Percentiles rank a stretch among this genome's conserved stretches.
Conservation (phyloP, 2,797 vertebrate genomes). For the Danionella dracula region DNA sequence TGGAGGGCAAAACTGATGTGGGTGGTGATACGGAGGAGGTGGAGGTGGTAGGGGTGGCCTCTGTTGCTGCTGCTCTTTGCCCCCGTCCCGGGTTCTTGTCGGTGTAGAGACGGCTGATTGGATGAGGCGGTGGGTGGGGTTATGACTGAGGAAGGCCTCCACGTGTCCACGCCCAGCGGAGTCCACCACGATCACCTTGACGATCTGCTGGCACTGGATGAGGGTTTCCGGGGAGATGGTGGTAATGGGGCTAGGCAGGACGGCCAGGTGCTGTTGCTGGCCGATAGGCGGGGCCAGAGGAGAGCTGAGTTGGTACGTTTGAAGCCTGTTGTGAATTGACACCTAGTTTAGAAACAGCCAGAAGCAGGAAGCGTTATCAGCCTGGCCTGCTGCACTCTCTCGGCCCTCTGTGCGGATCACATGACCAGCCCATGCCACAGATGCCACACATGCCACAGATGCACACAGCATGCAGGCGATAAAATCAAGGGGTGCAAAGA, state of each 20-base stretch:
- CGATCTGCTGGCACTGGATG: constrained; percentile 98
- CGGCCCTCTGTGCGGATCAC: constrained; percentile 60
- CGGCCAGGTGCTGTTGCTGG: constrained; percentile 70
- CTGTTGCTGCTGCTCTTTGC: constrained; percentile 60
- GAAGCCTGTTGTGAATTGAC: constrained; percentile 99
- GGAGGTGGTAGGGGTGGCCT: constrained; percentile 92
- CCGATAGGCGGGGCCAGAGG: constrained; percentile 77
- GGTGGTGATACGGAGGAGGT: constrained; percentile 94
- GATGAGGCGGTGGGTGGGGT: constrained; percentile 86
- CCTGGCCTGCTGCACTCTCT: constrained; percentile 82
- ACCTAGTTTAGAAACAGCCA: constrained; percentile 99
- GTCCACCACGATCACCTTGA: constrained; percentile 98
- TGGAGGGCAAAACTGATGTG: constrained; percentile 93
- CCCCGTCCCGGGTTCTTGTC: constrained; percentile 65
- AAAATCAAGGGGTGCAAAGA: neutral
- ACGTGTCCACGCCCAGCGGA: constrained; percentile 90
- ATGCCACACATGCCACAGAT: no score
- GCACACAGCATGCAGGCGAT: constrained; percentile 29
- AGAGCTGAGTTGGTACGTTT: constrained; percentile 97
- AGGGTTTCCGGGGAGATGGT: constrained; percentile 75
- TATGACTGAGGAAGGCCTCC: constrained; percentile 93
- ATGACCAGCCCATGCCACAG: constrained; percentile 61
- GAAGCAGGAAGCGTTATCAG: constrained; percentile 98
- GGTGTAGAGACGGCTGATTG: constrained; percentile 87
- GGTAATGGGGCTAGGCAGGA: constrained; percentile 68